Evolutionary conservation across 2,113 vertebrate species (phyloP), one percentile per base, ranked within the genome.

Genomic region (Otocyon megalotis): DNA sequence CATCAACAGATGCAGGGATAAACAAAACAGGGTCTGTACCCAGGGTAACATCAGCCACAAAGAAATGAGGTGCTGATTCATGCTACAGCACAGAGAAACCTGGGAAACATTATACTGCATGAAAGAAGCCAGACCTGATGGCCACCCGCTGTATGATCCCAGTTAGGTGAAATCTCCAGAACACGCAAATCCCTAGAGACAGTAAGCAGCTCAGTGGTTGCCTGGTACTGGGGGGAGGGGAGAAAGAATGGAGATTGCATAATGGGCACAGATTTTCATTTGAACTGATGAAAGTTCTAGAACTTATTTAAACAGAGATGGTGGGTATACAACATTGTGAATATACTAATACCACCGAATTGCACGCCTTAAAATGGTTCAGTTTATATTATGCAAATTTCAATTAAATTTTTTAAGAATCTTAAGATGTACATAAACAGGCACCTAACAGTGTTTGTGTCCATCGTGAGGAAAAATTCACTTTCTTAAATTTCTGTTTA

Each of bases 361-460:
- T 22, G 6, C 20, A 50, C 14, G 30, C n/a, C 77, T 76, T 35
- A 69, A 80, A 24, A 28, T 22, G 53, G 28, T 43, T 63, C 8
- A 15, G 76, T 69, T 77, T 69, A 37, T 19, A 26, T 72, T 67
- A 91, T 17, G 6, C 58, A 54, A 77, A 77, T 92, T 85, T 94
- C 43, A 48, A 22, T 9, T 96, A 32, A 20, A 5, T 74, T 71
- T 50, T 56, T 20, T 1, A 22, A 72, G 58, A 32, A 22, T 8
- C 58, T 83, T 20, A 90, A 85, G 4, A 24, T 11, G 43, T 37
- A 65, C 32, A 8, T 48, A 37, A 88, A 20, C 14, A 76, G 54
- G 4, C 24, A 86, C 37, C 76, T 93, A 74, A 65, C 43, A 26
- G 22, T n/a, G 20, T 65, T 28, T 54, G 14, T 84, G 14, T 50